Percentiles rank a stretch among this genome's conserved stretches.
phyloP scores from a whole-genome alignment of 2,888 invertebrate species.

The Callosobruchus maculatus region DNA sequence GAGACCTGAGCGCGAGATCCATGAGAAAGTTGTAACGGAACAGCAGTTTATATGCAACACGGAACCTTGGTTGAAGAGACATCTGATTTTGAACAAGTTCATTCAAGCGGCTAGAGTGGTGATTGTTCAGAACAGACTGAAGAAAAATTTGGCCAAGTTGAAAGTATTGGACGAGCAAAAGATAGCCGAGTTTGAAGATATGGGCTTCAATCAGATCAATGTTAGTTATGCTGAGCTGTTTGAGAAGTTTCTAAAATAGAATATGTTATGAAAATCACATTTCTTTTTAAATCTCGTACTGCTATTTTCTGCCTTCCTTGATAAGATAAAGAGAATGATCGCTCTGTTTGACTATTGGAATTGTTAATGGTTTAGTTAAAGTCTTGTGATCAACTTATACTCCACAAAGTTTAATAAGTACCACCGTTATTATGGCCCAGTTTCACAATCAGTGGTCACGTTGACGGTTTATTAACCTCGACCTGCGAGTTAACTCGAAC shows the following conservation, averaged over 20 bases:
- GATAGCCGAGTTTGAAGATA: conserved; percentile 20
- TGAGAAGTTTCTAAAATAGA: conserved; percentile 10
- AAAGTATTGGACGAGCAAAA: conserved; percentile 21
- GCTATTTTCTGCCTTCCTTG: no score
- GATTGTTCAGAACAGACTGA: conserved; percentile 34
- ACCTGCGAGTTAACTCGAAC: no score
- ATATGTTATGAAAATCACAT: not conserved
- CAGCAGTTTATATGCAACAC: conserved; percentile 21
- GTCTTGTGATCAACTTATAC: no score
- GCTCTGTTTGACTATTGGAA: no score
- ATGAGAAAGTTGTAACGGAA: conserved; percentile 18
- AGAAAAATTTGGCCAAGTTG: conserved; percentile 33
- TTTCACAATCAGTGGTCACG: no score
- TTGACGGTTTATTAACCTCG: no score
- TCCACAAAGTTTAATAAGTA: no score
- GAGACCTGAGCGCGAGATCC: conserved; percentile 28
- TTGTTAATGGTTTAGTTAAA: no score
- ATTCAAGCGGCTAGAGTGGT: conserved; percentile 34
- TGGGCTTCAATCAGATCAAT: conserved; percentile 4
- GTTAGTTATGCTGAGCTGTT: conserved; percentile 16
- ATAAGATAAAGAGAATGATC: no score
- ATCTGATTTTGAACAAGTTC: conserved; percentile 37
- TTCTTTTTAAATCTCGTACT: no score
- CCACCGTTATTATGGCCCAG: no score
- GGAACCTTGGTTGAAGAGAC: conserved; percentile 39